Evolutionary conservation across 37 sponge, comb jelly and placozoan genomes (phyloP).

Genomic region (Petrosia ficiformis): DNA sequence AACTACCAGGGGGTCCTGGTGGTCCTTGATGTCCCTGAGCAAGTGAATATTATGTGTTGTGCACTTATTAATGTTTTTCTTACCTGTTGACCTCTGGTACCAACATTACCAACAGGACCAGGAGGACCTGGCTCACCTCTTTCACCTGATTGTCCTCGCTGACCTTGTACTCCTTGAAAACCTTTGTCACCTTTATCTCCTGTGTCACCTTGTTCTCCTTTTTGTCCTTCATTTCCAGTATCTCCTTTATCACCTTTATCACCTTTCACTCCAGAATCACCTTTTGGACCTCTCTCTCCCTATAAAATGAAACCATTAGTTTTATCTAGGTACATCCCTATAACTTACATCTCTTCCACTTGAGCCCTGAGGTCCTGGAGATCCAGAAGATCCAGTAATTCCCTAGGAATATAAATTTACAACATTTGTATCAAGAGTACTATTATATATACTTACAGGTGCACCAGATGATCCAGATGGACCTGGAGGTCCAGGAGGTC

Average conservation of each 20-base stretch:
- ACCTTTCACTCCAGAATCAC: background rate
- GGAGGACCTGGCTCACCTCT: slow-evolving; percentile 4
- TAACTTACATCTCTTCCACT: slow-evolving; percentile 10
- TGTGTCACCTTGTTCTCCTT: background rate
- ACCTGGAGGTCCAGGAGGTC: slow-evolving; percentile 37
- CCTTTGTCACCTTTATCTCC: slow-evolving; percentile 2
- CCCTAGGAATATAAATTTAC: background rate
- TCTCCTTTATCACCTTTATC: background rate
- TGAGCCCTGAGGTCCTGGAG: background rate
- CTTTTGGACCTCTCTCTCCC: background rate
- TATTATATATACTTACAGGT: background rate
- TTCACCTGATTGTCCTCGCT: slow-evolving; percentile 22
- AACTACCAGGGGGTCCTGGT: background rate
- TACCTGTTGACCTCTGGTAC: background rate
- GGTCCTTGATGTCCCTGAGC: slow-evolving; percentile 9
- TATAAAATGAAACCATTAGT: background rate
- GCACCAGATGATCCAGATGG: slow-evolving; percentile 15
- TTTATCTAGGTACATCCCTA: background rate
- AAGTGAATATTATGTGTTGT: background rate
- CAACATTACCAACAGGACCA: background rate
- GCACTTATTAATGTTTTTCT: background rate
- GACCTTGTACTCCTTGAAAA: slow-evolving; percentile 18
- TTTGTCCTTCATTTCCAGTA: background rate
- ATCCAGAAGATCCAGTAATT: background rate
- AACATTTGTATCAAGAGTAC: too few relatives aligned